Conservation (phyloP, 2,797 vertebrate species). For the Cheirogaleus major region DNA sequence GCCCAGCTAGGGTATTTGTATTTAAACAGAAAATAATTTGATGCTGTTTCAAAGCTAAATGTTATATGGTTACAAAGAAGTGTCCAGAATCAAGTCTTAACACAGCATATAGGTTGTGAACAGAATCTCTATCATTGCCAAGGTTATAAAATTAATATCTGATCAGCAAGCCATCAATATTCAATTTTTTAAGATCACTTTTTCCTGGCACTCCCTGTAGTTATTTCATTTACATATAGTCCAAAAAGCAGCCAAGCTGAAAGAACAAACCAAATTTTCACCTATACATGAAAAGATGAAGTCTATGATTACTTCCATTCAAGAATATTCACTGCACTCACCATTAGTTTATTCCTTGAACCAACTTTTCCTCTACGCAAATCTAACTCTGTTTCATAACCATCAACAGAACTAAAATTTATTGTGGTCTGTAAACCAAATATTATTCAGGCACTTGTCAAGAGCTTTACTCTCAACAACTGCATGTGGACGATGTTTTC, state of each 20-base stretch:
- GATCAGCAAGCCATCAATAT: neutral
- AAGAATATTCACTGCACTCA: neutral
- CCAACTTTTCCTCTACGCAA: neutral
- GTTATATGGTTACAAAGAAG: neutral
- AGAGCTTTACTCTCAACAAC: neutral
- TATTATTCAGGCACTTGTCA: neutral
- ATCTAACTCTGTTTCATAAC: neutral
- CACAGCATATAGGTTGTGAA: neutral
- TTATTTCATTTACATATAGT: neutral
- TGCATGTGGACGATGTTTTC: neutral
- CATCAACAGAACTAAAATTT: neutral
- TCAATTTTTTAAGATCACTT: neutral
- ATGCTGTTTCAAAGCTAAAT: neutral
- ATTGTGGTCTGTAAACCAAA: neutral
- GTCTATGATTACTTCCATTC: neutral
- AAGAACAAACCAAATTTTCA: neutral
- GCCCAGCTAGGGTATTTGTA: neutral
- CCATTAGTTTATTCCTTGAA: neutral
- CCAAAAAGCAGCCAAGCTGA: neutral
- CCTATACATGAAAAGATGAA: neutral
- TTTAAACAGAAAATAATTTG: neutral
- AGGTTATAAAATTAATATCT: neutral
- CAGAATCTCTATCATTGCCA: neutral
- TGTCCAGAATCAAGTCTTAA: neutral
- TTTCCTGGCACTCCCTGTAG: neutral